Evolutionary conservation across 2,113 vertebrate genomes (phyloP).

Genomic region (Noctilio leporinus): DNA sequence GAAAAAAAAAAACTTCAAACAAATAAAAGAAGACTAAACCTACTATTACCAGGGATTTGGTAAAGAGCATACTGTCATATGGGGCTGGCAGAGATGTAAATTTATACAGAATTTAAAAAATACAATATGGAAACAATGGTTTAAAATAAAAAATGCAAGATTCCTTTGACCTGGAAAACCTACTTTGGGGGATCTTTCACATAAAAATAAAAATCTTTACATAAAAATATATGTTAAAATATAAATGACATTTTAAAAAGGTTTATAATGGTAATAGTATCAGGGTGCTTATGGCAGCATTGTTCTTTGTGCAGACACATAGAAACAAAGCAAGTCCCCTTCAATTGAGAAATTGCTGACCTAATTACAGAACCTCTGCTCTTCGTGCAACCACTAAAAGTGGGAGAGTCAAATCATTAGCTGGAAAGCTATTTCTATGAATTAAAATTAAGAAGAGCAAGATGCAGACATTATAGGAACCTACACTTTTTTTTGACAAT

Average conservation of each 20-base stretch:
- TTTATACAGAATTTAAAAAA: not conserved
- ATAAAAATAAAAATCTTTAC: not conserved
- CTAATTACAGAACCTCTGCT: not conserved
- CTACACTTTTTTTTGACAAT: not conserved
- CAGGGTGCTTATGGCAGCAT: not conserved
- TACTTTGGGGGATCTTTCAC: not conserved
- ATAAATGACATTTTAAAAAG: not conserved
- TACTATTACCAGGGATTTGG: not conserved
- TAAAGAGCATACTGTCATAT: not conserved
- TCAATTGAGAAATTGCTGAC: not conserved
- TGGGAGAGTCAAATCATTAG: not conserved
- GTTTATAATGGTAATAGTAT: not conserved
- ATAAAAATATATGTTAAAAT: not conserved
- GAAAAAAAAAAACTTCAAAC: not conserved
- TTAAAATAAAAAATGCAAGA: not conserved
- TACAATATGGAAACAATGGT: not conserved
- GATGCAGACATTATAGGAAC: not conserved
- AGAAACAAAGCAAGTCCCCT: not conserved
- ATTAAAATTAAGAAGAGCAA: not conserved
- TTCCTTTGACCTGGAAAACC: not conserved
- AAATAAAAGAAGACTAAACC: not conserved
- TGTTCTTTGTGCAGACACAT: not conserved
- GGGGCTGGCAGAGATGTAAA: not conserved
- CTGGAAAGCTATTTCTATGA: not conserved
- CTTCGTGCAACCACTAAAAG: not conserved